Percentiles rank a stretch among this genome's conserved stretches.
These are phyloP conservation scores for Ascaphus truei DNA, from an alignment of 2,113 vertebrate species.

Conservation along the genomic window DNA sequence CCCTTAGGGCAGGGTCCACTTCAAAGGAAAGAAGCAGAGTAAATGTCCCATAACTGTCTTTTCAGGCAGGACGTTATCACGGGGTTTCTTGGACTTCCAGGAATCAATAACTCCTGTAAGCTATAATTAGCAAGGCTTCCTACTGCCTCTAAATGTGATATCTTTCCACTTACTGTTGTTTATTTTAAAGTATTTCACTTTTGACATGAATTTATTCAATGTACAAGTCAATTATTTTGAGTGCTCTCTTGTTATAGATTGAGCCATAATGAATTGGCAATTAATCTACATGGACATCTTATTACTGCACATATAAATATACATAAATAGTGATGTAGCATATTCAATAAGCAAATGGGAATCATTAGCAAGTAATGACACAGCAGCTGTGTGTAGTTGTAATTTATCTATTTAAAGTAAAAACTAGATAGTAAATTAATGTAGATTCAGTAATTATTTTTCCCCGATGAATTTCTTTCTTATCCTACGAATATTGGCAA, in stretches of 20 bases:
- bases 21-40: too few relatives aligned
- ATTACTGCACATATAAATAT: background rate
- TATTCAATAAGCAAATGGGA: constrained; percentile 3
- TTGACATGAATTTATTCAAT: background rate
- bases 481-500: too few relatives aligned
- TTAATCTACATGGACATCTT: constrained; percentile 1
- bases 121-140: background rate
- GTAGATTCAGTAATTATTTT: too few relatives aligned
- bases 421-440: too few relatives aligned
- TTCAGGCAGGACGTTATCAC: too few relatives aligned
- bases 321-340: background rate
- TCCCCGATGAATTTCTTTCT: too few relatives aligned
- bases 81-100: too few relatives aligned
- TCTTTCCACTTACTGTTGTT: background rate
- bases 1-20: too few relatives aligned
- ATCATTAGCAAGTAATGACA: constrained; percentile 12
- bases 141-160: background rate
- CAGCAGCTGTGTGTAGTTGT: background rate
- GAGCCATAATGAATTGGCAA: background rate
- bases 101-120: background rate
- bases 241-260: background rate
- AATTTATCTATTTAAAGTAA: background rate
- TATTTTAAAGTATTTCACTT: background rate
- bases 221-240: background rate
- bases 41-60: too few relatives aligned